Conservation (phyloP, 2,797 vertebrate species). For the Acrocephalus scirpaceus region DNA sequence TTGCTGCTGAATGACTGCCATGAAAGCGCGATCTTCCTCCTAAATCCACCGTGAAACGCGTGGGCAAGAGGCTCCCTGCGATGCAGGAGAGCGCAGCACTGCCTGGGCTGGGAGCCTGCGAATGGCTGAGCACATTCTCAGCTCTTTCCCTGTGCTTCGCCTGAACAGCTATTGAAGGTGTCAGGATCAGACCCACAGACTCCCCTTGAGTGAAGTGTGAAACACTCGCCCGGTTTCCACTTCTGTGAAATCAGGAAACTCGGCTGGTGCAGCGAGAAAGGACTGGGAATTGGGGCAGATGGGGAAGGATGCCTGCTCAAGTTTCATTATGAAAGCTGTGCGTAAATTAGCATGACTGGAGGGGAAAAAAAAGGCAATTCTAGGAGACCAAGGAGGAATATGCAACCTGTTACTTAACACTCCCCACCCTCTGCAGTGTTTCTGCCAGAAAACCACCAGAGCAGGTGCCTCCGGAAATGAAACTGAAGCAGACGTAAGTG, state of each 20-base stretch:
- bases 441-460: constrained; percentile 13
- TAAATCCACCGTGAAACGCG: background rate
- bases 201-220: background rate
- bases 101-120: background rate
- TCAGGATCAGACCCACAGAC: background rate
- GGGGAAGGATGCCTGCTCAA: background rate
- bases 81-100: background rate
- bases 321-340: background rate
- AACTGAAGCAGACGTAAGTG: background rate
- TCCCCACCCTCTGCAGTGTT: background rate
- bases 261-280: background rate
- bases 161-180: rapidly evolving
- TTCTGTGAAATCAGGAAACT: background rate
- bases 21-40: background rate
- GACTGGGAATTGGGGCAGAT: background rate
- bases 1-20: background rate
- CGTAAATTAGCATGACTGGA: background rate
- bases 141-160: background rate
- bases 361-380: background rate
- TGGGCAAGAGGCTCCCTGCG: rapidly evolving
- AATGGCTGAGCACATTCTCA: background rate
- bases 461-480: constrained; percentile 1
- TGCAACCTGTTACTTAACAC: background rate
- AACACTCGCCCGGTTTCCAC: background rate
- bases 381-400: background rate